Percentiles rank a stretch among this genome's conserved stretches.
Conservation (phyloP, 2,888 invertebrate species). For the Stenoptilia bipunctidactyla region DNA sequence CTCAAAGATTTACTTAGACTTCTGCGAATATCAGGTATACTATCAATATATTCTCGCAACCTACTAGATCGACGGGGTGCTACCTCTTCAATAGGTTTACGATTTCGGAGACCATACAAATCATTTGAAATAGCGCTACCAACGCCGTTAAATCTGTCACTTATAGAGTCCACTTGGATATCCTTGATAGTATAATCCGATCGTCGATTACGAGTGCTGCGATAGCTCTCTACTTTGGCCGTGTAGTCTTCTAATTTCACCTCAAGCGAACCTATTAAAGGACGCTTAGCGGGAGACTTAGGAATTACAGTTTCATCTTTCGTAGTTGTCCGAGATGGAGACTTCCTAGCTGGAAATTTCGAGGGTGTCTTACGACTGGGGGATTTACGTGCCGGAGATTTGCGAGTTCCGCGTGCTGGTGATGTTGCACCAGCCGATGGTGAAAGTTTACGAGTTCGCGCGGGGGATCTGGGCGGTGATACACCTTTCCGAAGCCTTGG, state of each 20-base stretch:
- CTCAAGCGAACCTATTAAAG: conserved; percentile 30
- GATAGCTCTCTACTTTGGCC: conserved; percentile 31
- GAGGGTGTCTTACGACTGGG: conserved; percentile 53
- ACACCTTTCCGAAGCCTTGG: conserved; percentile 42
- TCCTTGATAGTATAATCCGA: conserved; percentile 47
- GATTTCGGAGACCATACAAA: conserved; percentile 35
- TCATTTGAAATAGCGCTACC: conserved; percentile 28
- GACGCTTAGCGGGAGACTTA: conserved; percentile 46
- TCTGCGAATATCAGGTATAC: conserved; percentile 35
- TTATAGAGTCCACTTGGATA: conserved; percentile 22
- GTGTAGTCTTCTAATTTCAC: conserved; percentile 32
- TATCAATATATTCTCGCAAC: conserved; percentile 38
- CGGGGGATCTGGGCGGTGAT: conserved; percentile 58
- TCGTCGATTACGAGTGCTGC: conserved; percentile 39
- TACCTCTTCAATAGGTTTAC: conserved; percentile 37
- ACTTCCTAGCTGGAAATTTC: conserved; percentile 52
- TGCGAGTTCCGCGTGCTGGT: conserved; percentile 43
- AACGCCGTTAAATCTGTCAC: conserved; percentile 39
- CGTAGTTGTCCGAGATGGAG: conserved; percentile 45
- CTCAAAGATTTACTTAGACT: conserved; percentile 47
- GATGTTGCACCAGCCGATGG: conserved; percentile 37
- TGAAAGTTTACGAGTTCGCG: conserved; percentile 49
- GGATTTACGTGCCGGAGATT: conserved; percentile 65
- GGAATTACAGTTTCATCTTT: conserved; percentile 25
- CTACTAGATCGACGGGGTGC: conserved; percentile 43